Base-by-base conservation (phyloP, 2,113 vertebrate species). In the Peucedramus taeniatus region DNA sequence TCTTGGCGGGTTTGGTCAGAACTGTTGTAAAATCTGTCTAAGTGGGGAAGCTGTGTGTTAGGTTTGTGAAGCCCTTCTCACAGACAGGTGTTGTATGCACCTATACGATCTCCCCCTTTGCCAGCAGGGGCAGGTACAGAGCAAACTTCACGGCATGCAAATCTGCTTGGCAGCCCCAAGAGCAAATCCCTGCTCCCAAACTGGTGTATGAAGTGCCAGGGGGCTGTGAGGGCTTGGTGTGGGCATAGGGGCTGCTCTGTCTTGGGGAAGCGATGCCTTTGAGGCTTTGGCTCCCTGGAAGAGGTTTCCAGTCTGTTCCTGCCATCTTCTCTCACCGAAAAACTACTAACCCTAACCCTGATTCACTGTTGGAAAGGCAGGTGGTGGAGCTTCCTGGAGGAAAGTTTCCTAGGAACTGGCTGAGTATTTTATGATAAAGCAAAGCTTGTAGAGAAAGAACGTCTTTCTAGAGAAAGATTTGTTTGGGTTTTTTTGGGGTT, bases 51-150 rank as follows among this genome's bases (percentile, higher is more conserved):
- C 6, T 4, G 54, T 0, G 0, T 11, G 31, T 22, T 9, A 45
- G 30, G 20, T 39, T 20, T 26, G 37, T 61, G 72, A 61, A 61
- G 56, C 12, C 9, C 39, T 12, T 53, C 39, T 72, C 26, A 11
- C n/a, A 56, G 56, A 2, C 44, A 44, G 78, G 37, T 50, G 64
- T 22, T 10, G 3, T 31, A 5, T 0, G 4, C 50, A 45, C 44
- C 57, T 4, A 0, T 18, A 10, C 0, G 0, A 1, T 50, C 68
- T 77, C 64, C 60, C 15, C 26, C 15, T 79, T 56, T 30, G 54
- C 78, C 60, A 74, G 74, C 60, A 85, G 78, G 57, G 92, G 59
- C 78, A 69, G 70, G 51, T 37, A 3, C 2, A 0, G 59, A 81
- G 63, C 49, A 17, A 20, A 1, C 35, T 27, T 40, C 20, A 2